Percentiles rank a stretch among this genome's conserved stretches.
Evolutionary conservation across 1,140 invertebrate species (phyloP).

Genomic region (Cataglyphis hispanica): DNA sequence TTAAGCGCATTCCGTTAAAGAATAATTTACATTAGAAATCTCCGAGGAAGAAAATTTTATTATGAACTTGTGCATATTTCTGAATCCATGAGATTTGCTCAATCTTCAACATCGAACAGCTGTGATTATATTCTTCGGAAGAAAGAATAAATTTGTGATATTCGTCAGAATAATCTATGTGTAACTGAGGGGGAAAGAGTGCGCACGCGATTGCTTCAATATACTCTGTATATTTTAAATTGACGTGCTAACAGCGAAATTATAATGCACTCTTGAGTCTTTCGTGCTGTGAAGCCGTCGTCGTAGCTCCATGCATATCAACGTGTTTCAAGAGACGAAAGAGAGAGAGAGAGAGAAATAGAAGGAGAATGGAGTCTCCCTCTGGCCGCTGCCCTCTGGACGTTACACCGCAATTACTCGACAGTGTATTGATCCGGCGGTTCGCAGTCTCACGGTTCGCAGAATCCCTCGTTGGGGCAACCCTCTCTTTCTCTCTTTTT

Average conservation of each 20-base stretch:
- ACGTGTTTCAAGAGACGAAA: slow-evolving; percentile 62
- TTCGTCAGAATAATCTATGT: background rate
- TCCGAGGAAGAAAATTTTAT: slow-evolving; percentile 7
- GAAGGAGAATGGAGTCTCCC: slow-evolving; percentile 34
- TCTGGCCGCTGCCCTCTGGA: slow-evolving; percentile 63
- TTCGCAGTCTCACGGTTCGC: slow-evolving; percentile 75
- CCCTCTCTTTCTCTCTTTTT: slow-evolving; percentile 34
- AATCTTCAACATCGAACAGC: slow-evolving; percentile 18
- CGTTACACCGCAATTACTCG: slow-evolving; percentile 77
- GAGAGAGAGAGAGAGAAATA: background rate
- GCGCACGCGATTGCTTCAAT: background rate
- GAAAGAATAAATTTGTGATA: background rate
- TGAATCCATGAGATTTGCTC: slow-evolving; percentile 2
- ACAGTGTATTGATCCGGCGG: slow-evolving; percentile 76
- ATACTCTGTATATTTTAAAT: slow-evolving; percentile 29
- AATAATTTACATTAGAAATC: background rate
- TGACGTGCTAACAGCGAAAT: slow-evolving; percentile 49
- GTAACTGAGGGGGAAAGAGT: background rate
- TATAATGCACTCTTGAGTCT: slow-evolving; percentile 61
- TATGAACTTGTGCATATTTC: background rate
- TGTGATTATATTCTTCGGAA: slow-evolving; percentile 3
- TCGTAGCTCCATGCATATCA: slow-evolving; percentile 68
- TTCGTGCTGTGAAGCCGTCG: slow-evolving; percentile 61
- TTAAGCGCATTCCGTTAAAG: slow-evolving; percentile 11
- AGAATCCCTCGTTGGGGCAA: slow-evolving; percentile 71